phyloP scores from a whole-genome alignment of 2,113 vertebrate genomes.

The Rhinolophus ferrumequinum region DNA sequence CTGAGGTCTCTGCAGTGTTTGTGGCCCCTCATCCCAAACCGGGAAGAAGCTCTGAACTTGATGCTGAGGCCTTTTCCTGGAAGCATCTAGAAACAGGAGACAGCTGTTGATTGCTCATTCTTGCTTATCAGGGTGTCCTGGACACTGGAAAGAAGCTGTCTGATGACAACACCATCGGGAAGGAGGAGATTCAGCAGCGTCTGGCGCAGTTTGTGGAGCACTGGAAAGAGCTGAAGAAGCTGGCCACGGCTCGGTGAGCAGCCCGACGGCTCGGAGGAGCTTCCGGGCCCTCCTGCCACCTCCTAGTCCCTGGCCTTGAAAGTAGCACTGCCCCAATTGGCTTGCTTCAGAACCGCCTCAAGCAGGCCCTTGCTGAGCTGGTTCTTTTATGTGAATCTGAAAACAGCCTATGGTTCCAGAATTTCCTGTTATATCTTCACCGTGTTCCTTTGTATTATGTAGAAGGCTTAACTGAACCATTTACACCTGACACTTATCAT shows the following conservation, averaged over 20 bases:
- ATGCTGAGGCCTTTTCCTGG: not conserved
- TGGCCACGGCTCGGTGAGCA: constrained; percentile 94
- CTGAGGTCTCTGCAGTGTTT: not conserved
- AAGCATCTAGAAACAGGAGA: not conserved
- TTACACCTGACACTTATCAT: rapidly evolving
- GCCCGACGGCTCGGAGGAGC: not conserved
- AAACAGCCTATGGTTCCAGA: rapidly evolving
- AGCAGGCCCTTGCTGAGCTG: rapidly evolving
- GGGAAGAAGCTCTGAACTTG: rapidly evolving
- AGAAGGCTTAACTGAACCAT: not conserved
- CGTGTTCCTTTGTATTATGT: rapidly evolving
- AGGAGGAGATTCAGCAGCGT: constrained; percentile 98
- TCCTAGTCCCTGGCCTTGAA: not conserved
- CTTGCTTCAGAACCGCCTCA: not conserved
- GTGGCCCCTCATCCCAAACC: rapidly evolving
- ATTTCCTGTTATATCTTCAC: not conserved
- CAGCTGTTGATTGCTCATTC: rapidly evolving
- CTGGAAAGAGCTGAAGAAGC: constrained; percentile 96
- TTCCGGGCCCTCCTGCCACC: not conserved
- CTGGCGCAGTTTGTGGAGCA: constrained; percentile 97
- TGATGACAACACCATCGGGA: constrained; percentile 97
- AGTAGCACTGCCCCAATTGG: rapidly evolving
- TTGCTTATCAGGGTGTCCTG: constrained; percentile 91
- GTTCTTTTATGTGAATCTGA: rapidly evolving
- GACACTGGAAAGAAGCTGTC: constrained; percentile 97